Percentiles rank a stretch among this genome's conserved stretches.
Conservation (phyloP, 1,140 invertebrate species). For the Ctenoplectra terminalis region DNA sequence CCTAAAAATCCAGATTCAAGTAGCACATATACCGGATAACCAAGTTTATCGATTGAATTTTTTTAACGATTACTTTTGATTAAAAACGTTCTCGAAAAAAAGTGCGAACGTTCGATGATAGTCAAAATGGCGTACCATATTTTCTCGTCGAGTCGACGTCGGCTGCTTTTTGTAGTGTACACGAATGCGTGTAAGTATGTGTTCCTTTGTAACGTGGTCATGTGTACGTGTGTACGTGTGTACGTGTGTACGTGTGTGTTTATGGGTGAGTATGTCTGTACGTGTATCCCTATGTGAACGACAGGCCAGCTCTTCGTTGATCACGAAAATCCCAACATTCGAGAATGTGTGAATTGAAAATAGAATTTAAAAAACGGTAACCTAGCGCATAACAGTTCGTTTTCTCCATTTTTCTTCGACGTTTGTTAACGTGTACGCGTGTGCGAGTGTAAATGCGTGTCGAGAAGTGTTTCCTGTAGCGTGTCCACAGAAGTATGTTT, state of each 20-base stretch:
- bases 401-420: slow-evolving; percentile 65
- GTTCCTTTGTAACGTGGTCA: slow-evolving; percentile 4
- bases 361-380: slow-evolving; percentile 82
- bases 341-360: slow-evolving; percentile 82
- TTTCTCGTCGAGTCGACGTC: slow-evolving; percentile 65
- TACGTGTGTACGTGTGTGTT: slow-evolving; percentile 5
- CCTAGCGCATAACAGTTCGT: slow-evolving; percentile 82
- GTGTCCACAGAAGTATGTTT: slow-evolving; percentile 36
- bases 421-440: slow-evolving; percentile 64
- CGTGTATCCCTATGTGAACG: slow-evolving; percentile 73
- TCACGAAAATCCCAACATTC: slow-evolving; percentile 82
- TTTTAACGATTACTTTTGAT: no score
- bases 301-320: slow-evolving; percentile 83
- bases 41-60: no score
- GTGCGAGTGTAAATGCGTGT: slow-evolving; percentile 34
- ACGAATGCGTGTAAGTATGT: slow-evolving; percentile 32
- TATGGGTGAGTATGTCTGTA: slow-evolving; percentile 11
- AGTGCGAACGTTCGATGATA: slow-evolving; percentile 37
- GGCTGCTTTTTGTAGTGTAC: slow-evolving; percentile 42
- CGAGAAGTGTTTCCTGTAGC: slow-evolving; percentile 15
- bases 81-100: neutral
- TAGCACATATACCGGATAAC: no score
- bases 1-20: no score
- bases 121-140: slow-evolving; percentile 34
- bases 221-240: slow-evolving; percentile 9